A percentile compares a stretch with the other conserved stretches of the same genome.
Evolutionary conservation across 1,140 invertebrate genomes (phyloP).

Genomic region (Bombus breviceps): DNA sequence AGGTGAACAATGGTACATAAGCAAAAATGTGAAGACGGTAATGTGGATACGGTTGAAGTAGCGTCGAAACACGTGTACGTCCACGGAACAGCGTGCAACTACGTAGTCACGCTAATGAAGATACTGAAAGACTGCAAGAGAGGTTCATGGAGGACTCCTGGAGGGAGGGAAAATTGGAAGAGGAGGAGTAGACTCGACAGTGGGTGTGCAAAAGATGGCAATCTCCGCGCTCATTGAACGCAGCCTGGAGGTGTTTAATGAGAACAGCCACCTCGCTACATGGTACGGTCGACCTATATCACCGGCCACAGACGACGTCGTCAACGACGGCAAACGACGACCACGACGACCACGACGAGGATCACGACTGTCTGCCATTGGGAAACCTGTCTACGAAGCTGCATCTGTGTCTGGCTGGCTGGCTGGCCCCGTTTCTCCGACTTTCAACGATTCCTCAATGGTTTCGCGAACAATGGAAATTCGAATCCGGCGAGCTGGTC

Average conservation of each 20-base stretch:
- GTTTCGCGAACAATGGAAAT: constrained; percentile 58
- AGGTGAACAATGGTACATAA: constrained; percentile 22
- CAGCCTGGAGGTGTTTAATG: constrained; percentile 65
- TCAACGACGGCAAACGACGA: constrained; percentile 16
- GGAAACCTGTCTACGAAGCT: constrained; percentile 36
- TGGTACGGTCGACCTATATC: constrained; percentile 62
- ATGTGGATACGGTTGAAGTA: constrained; percentile 3
- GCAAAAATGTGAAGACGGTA: constrained; percentile 24
- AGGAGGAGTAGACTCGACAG: constrained; percentile 11
- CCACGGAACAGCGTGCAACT: constrained; percentile 16
- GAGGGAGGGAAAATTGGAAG: constrained; percentile 49
- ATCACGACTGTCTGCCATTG: constrained; percentile 16
- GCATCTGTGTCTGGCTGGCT: neutral
- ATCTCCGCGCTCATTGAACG: constrained; percentile 67
- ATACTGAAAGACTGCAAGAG: constrained; percentile 15
- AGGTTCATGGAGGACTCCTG: constrained; percentile 32
- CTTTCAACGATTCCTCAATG: constrained; percentile 40
- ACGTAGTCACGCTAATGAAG: constrained; percentile 27
- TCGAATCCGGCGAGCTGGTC: constrained; percentile 33
- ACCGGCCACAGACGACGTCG: constrained; percentile 18
- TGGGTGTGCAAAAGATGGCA: constrained; percentile 64
- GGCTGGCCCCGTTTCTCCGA: constrained; percentile 2
- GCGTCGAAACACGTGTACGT: neutral
- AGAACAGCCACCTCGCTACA: constrained; percentile 48
- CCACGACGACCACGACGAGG: neutral